These are phyloP conservation scores for Peromyscus californicus DNA, from an alignment of 2,113 vertebrate species.

Conservation along the genomic window DNA sequence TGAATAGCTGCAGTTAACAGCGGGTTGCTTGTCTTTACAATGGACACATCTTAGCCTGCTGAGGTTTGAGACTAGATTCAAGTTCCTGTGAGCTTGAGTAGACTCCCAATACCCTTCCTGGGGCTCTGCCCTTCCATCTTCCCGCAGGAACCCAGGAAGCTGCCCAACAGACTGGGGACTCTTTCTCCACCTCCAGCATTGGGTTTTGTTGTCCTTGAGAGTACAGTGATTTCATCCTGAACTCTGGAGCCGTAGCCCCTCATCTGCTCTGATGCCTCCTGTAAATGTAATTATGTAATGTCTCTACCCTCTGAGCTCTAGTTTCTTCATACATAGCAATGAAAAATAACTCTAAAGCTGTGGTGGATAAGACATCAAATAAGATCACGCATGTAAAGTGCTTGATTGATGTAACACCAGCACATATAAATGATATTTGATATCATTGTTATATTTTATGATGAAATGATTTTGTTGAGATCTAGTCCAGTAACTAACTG, in stretches of 20 bases:
- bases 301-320: background rate
- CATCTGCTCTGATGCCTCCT: background rate
- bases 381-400: background rate
- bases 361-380: background rate
- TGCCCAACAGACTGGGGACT: background rate
- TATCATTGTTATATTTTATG: background rate
- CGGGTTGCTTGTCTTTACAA: background rate
- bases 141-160: background rate
- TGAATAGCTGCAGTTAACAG: background rate
- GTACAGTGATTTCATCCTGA: background rate
- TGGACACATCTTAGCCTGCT: background rate
- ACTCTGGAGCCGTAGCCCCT: background rate
- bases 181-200: background rate
- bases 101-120: background rate
- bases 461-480: background rate
- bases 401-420: background rate
- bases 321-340: constrained; percentile 30
- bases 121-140: background rate
- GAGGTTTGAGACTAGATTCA: background rate
- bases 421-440: background rate
- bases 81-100: background rate
- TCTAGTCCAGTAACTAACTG: background rate
- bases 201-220: background rate
- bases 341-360: constrained; percentile 28
- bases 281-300: background rate